Conservation (phyloP, 2,113 vertebrate genomes). For the Caracal caracal region DNA sequence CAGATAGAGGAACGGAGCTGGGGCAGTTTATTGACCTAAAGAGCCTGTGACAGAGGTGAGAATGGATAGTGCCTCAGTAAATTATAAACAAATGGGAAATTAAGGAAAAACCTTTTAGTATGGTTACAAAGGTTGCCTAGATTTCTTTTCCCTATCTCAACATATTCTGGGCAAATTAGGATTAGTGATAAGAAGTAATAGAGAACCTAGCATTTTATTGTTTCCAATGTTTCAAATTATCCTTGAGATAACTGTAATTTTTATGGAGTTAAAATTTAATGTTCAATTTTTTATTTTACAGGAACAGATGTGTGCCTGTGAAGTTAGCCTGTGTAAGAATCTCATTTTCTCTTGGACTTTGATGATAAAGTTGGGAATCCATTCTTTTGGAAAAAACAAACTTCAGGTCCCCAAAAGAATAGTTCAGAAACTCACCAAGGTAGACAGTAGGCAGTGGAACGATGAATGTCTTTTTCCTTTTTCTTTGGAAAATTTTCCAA, state of each 20-base stretch:
- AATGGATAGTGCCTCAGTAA: neutral
- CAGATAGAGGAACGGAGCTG: neutral
- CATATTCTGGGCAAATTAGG: neutral
- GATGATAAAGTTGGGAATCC: neutral
- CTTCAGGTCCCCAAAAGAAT: neutral
- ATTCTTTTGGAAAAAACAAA: neutral
- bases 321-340: neutral
- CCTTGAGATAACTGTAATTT: neutral
- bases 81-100: neutral
- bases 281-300: too few relatives aligned
- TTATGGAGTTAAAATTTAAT: neutral
- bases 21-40: neutral
- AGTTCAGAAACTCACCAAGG: neutral
- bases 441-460: neutral
- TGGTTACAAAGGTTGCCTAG: neutral
- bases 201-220: slow-evolving; percentile 38
- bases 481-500: neutral
- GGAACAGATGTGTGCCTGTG: neutral
- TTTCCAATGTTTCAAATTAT: neutral
- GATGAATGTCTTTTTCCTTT: slow-evolving; percentile 37
- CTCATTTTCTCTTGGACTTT: neutral
- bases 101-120: neutral
- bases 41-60: neutral
- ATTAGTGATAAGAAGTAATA: neutral
- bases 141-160: neutral